These are phyloP conservation scores for Sepiola atlantica DNA, from an alignment of 2,888 invertebrate genomes.

Conservation along the genomic window DNA sequence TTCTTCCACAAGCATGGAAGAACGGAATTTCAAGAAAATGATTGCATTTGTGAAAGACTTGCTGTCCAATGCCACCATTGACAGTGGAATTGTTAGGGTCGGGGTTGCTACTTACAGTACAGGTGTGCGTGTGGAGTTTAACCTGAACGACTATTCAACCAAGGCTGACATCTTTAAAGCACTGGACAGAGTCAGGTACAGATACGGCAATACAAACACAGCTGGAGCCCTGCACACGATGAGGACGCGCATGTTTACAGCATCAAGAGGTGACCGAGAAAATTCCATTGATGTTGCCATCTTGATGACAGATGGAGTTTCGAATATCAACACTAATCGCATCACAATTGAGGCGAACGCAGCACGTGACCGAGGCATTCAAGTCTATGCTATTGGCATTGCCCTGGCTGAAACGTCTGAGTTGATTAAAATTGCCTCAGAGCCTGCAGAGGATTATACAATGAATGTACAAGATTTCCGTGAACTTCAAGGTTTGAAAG, in stretches of 20 bases:
- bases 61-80: slow-evolving; percentile 62
- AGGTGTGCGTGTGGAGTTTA: slow-evolving; percentile 58
- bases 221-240: slow-evolving; percentile 61
- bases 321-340: slow-evolving; percentile 51
- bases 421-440: slow-evolving; percentile 65
- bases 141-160: slow-evolving; percentile 57
- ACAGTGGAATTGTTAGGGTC: slow-evolving; percentile 63
- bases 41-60: slow-evolving; percentile 67
- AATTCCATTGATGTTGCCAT: slow-evolving; percentile 60
- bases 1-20: slow-evolving; percentile 66
- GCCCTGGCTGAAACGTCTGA: slow-evolving; percentile 67
- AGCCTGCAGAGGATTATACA: slow-evolving; percentile 60
- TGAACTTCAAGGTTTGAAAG: slow-evolving; percentile 57
- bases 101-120: slow-evolving; percentile 65
- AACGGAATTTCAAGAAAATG: slow-evolving; percentile 61
- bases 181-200: slow-evolving; percentile 62
- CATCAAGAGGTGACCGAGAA: slow-evolving; percentile 63
- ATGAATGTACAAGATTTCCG: slow-evolving; percentile 64
- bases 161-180: slow-evolving; percentile 57
- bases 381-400: slow-evolving; percentile 66
- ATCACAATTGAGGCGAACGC: slow-evolving; percentile 51
- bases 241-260: slow-evolving; percentile 62
- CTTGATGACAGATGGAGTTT: slow-evolving; percentile 61
- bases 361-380: slow-evolving; percentile 60
- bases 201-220: slow-evolving; percentile 67